phyloP scores from a whole-genome alignment of 2,888 invertebrate genomes.

The Villa cingulata region DNA sequence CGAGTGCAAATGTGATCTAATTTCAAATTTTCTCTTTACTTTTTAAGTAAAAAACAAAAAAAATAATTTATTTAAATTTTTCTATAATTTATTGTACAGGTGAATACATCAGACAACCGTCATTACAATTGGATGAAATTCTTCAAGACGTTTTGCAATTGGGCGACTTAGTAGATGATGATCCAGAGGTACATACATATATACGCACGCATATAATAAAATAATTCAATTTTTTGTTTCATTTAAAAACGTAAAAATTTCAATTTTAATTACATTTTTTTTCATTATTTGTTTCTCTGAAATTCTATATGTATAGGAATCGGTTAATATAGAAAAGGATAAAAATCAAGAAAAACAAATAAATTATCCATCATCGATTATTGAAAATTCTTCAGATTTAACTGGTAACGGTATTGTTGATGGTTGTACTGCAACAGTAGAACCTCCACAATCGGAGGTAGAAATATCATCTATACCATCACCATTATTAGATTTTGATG shows the following conservation, averaged over 20 bases:
- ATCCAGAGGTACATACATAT: slow-evolving; percentile 22
- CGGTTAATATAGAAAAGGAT: slow-evolving; percentile 1
- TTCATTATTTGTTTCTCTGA: no score
- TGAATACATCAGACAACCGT: slow-evolving; percentile 33
- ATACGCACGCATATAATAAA: background rate
- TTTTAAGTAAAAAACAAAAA: no score
- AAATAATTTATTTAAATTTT: no score
- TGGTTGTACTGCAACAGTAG: slow-evolving; percentile 6
- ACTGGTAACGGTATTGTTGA: background rate
- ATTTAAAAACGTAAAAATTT: background rate
- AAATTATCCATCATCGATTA: background rate
- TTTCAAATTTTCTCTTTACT: no score
- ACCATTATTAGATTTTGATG: slow-evolving; percentile 34
- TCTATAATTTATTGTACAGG: slow-evolving; percentile 17
- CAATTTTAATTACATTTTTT: no score
- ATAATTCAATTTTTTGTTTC: background rate
- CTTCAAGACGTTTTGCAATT: slow-evolving; percentile 34
- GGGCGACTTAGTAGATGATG: slow-evolving; percentile 23
- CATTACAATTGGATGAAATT: slow-evolving; percentile 29
- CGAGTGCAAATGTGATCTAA: no score
- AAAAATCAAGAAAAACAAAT: background rate
- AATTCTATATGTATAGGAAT: background rate
- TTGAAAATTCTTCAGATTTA: background rate
- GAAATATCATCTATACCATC: slow-evolving; percentile 23
- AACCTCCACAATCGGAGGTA: slow-evolving; percentile 12